Base-by-base conservation (phyloP, 2,797 vertebrate species). In the Macropus fuliginosus region DNA sequence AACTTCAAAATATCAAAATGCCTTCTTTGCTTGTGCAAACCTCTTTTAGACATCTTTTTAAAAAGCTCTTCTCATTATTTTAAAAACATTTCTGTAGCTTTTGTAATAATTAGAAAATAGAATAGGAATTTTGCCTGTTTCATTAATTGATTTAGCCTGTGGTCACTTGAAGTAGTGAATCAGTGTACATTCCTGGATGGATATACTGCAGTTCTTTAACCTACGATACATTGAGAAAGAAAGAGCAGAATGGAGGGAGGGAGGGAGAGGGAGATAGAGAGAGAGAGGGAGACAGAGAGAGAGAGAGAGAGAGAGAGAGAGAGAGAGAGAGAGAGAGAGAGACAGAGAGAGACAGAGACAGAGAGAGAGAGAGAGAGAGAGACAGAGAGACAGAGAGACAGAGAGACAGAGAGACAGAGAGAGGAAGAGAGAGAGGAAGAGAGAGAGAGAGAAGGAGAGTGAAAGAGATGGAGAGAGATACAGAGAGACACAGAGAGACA, bases 21-120 rank as follows among this genome's bases (percentile, higher is more conserved):
- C 29, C 96, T 52, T 98, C 92, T 91, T 97, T 96, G 95, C 97
- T 97, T 97, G 90, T 97, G 97, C 96, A 98, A 95, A 95, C 97
- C 97, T 95, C 97, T 94, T 87, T 87, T 46, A 50, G 74, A 46
- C 21, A 66, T 50, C 54, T 97, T 96, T 96, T 97, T 74, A 92
- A 96, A 98, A 96, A 97, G 96, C 97, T 98, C 97, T 97, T 62
- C 94, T 98, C 95, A 94, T 97, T 97, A 95, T 98, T 94, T 96
- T 52, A 95, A 54, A 40, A 92, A 56, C 28, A 31, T 27, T 59
- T 24, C 91, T 92, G 24, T 56, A 34, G 46, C 54, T 91, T 92
- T 93, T 90, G 92, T 55, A 62, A 24, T 91, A 54, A 91, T 34
- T 95, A 74, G 92, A 9, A 46, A 55, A 50, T 27, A 54, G 40